Conservation (phyloP, 2,797 vertebrate species). For the Nothura maculosa region DNA sequence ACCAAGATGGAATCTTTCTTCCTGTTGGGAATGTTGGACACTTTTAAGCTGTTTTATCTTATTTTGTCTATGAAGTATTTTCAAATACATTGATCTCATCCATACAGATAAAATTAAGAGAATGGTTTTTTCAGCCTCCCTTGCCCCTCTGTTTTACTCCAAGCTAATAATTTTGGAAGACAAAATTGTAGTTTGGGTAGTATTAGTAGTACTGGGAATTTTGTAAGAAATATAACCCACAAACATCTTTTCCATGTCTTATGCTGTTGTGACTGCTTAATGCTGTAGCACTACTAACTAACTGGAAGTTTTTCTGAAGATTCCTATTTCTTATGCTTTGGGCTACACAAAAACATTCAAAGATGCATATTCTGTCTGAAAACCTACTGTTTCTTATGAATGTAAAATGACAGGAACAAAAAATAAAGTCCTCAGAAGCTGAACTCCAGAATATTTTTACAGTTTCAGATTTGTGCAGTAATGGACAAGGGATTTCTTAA, state of each 20-base stretch:
- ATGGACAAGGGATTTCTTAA: background rate
- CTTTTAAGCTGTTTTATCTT: background rate
- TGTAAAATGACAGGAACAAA: background rate
- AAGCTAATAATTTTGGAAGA: background rate
- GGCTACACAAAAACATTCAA: background rate
- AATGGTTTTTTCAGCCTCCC: background rate
- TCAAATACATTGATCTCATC: background rate
- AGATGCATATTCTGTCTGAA: background rate
- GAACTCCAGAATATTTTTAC: background rate
- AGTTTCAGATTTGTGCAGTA: background rate
- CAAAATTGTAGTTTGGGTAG: background rate
- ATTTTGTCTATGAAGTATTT: background rate
- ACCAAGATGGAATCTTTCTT: background rate
- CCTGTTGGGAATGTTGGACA: background rate
- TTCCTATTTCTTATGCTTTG: background rate
- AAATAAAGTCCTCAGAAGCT: background rate
- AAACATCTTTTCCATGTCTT: background rate
- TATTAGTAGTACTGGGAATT: background rate
- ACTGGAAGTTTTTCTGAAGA: background rate
- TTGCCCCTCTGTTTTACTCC: background rate
- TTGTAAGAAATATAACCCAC: background rate
- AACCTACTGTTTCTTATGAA: background rate
- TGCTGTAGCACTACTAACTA: accelerated
- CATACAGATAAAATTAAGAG: background rate
- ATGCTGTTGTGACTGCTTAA: background rate